These are phyloP conservation scores for Pseudomyrmex sp. DNA, from an alignment of 1,140 invertebrate genomes.

Conservation along the genomic window DNA sequence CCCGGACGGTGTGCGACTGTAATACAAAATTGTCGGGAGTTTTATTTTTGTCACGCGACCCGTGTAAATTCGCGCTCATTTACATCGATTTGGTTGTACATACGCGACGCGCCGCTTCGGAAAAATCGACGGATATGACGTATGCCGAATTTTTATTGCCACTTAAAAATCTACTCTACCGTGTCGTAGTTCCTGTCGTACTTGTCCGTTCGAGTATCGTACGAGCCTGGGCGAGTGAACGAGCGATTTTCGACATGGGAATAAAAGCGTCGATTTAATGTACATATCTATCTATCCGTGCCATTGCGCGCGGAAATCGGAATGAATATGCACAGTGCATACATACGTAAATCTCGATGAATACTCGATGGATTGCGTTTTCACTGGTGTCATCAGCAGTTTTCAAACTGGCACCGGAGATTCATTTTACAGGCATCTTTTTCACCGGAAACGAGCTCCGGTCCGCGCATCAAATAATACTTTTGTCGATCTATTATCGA, in stretches of 20 bases:
- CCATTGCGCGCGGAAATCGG: slow-evolving; percentile 4
- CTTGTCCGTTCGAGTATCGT: slow-evolving; percentile 41
- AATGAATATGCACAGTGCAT: slow-evolving; percentile 41
- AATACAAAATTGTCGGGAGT: slow-evolving; percentile 1
- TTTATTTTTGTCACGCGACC: slow-evolving; percentile 12
- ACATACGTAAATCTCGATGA: slow-evolving; percentile 42
- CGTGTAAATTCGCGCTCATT: slow-evolving; percentile 8
- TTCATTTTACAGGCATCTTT: slow-evolving; percentile 20
- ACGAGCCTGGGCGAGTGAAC: neutral
- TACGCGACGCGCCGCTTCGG: neutral
- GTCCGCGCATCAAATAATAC: neutral
- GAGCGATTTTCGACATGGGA: slow-evolving; percentile 19
- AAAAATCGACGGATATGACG: slow-evolving; percentile 14
- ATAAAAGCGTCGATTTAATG: slow-evolving; percentile 55
- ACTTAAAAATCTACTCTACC: slow-evolving; percentile 30
- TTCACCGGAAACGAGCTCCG: neutral
- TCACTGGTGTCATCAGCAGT: slow-evolving; percentile 41
- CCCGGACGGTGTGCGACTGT: neutral
- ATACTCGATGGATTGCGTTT: slow-evolving; percentile 47
- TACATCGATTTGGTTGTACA: neutral
- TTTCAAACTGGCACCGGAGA: slow-evolving; percentile 15
- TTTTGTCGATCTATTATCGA: neutral
- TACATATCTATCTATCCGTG: slow-evolving; percentile 35
- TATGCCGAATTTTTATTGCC: slow-evolving; percentile 44
- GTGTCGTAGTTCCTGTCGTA: neutral